Evolutionary conservation across 2,113 vertebrate genomes (phyloP).

Genomic region (Notechis scutatus): DNA sequence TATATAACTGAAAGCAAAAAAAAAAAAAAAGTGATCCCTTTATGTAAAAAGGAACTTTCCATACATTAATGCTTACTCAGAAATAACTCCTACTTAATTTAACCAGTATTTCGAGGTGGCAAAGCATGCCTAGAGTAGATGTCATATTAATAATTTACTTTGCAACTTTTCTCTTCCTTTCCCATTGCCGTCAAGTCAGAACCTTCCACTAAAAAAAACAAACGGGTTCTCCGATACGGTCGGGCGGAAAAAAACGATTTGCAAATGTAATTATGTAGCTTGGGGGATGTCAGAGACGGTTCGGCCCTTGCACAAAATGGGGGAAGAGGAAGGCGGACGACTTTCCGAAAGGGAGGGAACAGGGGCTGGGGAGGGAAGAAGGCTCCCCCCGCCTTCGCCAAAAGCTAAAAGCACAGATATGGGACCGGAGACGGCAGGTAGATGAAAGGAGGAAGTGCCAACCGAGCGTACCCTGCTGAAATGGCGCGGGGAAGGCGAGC

Average conservation of each 20-base stretch:
- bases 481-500: constrained; percentile 52
- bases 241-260: not conserved
- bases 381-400: not conserved
- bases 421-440: not conserved
- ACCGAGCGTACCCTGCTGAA: constrained; percentile 45
- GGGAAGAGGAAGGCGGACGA: not conserved
- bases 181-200: not conserved
- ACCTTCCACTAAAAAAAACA: not conserved
- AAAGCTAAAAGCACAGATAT: not conserved
- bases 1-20: not conserved
- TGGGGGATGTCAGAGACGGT: no score
- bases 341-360: not conserved
- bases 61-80: not conserved
- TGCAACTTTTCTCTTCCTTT: not conserved
- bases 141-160: not conserved
- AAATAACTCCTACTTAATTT: not conserved
- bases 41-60: not conserved
- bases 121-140: not conserved
- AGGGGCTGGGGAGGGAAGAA: not conserved
- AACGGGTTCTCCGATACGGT: not conserved
- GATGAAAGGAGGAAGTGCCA: not conserved
- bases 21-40: not conserved
- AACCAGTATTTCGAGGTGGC: not conserved
- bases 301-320: not conserved
- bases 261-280: not conserved